These are phyloP conservation scores for Python bivittatus DNA, from an alignment of 2,113 vertebrate species.

Conservation along the genomic window DNA sequence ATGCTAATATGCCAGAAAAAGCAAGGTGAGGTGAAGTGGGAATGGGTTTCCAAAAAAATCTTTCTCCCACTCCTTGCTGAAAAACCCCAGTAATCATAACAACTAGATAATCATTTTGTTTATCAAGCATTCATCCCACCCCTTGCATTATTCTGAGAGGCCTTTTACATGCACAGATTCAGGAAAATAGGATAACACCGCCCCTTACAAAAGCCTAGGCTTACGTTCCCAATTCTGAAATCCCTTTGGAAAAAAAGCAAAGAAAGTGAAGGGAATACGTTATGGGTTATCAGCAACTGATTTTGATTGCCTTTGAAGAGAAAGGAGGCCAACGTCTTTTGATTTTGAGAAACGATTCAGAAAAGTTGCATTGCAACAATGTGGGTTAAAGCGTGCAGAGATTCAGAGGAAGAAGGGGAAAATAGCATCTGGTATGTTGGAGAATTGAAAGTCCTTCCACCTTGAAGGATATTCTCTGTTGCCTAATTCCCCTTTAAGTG, in stretches of 20 bases:
- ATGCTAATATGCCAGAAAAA: constrained; percentile 64
- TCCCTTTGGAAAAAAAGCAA: not conserved
- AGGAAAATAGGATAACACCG: too few species aligned
- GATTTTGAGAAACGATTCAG: too few species aligned
- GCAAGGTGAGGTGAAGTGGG: constrained; percentile 42
- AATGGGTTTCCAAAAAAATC: constrained; percentile 61
- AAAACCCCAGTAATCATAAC: not conserved
- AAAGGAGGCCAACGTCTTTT: too few species aligned
- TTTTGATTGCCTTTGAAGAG: too few species aligned
- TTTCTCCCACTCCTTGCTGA: constrained; percentile 19
- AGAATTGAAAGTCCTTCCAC: too few species aligned
- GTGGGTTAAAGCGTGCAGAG: too few species aligned
- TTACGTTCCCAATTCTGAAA: not conserved
- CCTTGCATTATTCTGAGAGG: not conserved
- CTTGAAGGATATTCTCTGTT: too few species aligned
- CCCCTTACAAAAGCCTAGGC: not conserved
- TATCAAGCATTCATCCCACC: constrained; percentile 58
- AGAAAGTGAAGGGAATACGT: too few species aligned
- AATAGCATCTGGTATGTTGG: too few species aligned
- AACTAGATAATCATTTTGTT: constrained; percentile 29
- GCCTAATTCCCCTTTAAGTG: too few species aligned
- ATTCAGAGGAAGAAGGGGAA: too few species aligned
- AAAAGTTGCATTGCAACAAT: too few species aligned
- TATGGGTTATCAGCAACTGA: not conserved
- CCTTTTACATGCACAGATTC: not conserved